Base-by-base conservation (phyloP, 1,140 invertebrate genomes). In the Heterodera carotae region DNA sequence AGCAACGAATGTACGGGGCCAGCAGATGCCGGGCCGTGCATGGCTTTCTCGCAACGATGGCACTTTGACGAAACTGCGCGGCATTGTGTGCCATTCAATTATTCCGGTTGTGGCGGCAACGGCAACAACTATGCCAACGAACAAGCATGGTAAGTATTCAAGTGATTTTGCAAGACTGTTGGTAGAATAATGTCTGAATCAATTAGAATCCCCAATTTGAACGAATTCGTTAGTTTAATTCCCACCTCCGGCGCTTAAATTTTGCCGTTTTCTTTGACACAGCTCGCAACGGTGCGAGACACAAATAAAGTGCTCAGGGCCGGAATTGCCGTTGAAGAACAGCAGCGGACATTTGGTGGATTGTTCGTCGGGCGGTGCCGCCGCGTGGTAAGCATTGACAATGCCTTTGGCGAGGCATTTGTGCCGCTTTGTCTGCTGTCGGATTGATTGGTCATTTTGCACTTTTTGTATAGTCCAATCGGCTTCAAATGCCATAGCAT, bases 51-150 rank as follows among this genome's bases (percentile, higher is more conserved):
- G 29, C 34, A 73, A 43, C 73, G 82, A 10, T 86, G 80, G 82
- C 84, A 74, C 70, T 86, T 82, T 73, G 80, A 86, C 67, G 85
- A 86, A 39, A 43, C 56, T n/a, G 59, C 34, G 22, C 81, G 77
- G n/a, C 34, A 79, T 8, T 86, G 85, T 76, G 76, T 74, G 31
- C 34, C 66, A 39, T 86, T 84, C 74, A 75, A 67, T 31, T 86
- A 84, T 53, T 85, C 85, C 43, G 88, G 88, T 36, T 89, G 88
- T 78, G 84, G 83, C 25, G 88, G 88, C 56, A 89, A 89, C 73
- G 87, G 80, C 12, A 89, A 89, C 80, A 88, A 88, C 64, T 89
- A 88, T 79, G 73, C 76, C 18, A 84, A 75, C 25, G 64, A 81
- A 43, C 73, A 72, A 15, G 80, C 80, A 56, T 89, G 89, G 60